Conservation (phyloP, 2,797 vertebrate species). For the Lepilemur septentrionalis region DNA sequence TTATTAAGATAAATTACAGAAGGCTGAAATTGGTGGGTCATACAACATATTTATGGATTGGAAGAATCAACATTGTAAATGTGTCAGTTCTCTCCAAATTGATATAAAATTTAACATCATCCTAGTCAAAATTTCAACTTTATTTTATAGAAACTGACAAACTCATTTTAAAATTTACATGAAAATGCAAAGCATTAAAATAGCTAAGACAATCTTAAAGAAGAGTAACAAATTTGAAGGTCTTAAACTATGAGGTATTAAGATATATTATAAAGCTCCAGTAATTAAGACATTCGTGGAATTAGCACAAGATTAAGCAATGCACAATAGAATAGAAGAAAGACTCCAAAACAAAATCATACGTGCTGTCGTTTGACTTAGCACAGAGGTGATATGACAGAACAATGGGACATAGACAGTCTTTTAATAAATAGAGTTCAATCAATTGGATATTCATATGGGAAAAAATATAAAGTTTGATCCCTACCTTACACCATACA, state of each 20-base stretch:
- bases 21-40: background rate
- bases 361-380: background rate
- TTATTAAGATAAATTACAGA: background rate
- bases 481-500: background rate
- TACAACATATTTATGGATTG: background rate
- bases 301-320: background rate
- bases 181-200: constrained; percentile 5
- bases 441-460: background rate
- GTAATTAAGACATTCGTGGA: background rate
- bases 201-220: background rate
- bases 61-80: background rate
- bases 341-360: background rate
- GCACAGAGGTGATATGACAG: background rate
- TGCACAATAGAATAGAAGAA: background rate
- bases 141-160: constrained; percentile 18
- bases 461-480: background rate
- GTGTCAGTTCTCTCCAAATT: background rate
- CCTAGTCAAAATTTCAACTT: constrained; percentile 35
- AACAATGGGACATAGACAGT: background rate
- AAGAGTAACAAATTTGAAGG: background rate
- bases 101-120: constrained; percentile 6
- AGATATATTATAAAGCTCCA: background rate
- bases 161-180: background rate
- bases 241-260: background rate
- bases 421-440: background rate